Evolutionary conservation across 2,888 invertebrate genomes (phyloP).

Genomic region (Amiota mariae): DNA sequence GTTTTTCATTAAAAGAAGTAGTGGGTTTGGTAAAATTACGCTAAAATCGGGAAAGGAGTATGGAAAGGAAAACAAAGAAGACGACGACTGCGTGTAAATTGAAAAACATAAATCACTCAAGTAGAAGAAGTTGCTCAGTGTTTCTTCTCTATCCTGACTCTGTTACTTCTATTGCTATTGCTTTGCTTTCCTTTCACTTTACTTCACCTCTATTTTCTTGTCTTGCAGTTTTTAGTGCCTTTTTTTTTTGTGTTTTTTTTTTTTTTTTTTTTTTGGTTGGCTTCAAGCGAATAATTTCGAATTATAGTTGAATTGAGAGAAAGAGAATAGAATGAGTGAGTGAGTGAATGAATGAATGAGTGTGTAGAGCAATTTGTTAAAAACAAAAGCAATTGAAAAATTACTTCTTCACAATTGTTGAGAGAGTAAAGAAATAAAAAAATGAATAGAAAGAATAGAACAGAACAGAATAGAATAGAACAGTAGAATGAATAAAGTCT

Average conservation of each 20-base stretch:
- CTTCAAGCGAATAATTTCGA: constrained; percentile 60
- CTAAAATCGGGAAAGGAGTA: no score
- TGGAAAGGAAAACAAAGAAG: neutral
- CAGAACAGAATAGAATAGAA: neutral
- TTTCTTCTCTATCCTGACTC: no score
- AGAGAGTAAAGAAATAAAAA: constrained; percentile 14
- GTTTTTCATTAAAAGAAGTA: no score
- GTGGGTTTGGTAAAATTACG: no score
- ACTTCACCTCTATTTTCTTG: neutral
- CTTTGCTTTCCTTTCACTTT: neutral
- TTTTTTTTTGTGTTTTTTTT: no score
- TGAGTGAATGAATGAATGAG: constrained; percentile 28
- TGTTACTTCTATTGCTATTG: neutral
- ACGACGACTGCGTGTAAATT: constrained; percentile 57
- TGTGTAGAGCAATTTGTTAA: constrained; percentile 65
- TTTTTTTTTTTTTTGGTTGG: neutral
- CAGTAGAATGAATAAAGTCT: neutral
- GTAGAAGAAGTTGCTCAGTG: constrained; percentile 49
- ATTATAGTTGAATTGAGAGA: constrained; percentile 57
- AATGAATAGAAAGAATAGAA: neutral
- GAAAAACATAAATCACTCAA: constrained; percentile 70
- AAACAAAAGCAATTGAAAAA: constrained; percentile 57
- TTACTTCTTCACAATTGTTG: constrained; percentile 13
- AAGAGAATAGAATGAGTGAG: no score
- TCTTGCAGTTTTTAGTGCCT: neutral